These are phyloP conservation scores for Plectrocnemia conspersa DNA, from an alignment of 1,140 invertebrate genomes.

Conservation along the genomic window DNA sequence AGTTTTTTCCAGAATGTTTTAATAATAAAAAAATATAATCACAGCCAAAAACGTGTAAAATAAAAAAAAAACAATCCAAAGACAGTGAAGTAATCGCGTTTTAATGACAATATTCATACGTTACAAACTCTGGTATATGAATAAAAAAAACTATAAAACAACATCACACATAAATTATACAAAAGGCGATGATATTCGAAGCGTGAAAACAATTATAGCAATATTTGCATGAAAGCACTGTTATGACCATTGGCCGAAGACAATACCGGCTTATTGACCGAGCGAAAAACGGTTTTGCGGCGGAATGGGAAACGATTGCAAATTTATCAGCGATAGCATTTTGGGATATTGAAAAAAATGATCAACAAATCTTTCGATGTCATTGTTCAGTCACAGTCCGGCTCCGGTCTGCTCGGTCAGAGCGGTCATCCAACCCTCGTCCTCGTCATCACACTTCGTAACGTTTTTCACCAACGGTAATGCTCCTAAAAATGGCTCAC, in stretches of 20 bases:
- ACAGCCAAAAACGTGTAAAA: no score
- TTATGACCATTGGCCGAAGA: constrained; percentile 12
- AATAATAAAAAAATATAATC: no score
- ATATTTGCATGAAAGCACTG: constrained; percentile 15
- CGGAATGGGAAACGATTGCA: constrained; percentile 8
- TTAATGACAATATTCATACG: no score
- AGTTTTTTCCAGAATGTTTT: no score
- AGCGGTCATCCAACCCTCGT: constrained; percentile 25
- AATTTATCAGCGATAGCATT: not conserved
- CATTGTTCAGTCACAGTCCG: constrained; percentile 8
- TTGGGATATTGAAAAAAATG: no score
- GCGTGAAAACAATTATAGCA: constrained; percentile 18
- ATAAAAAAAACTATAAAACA: no score
- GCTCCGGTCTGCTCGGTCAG: constrained; percentile 26
- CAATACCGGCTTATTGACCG: constrained; percentile 15
- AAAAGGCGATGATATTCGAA: no score
- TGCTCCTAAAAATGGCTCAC: not conserved
- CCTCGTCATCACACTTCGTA: not conserved
- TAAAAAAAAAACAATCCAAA: no score
- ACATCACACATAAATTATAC: no score
- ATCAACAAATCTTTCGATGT: not conserved
- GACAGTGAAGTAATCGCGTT: no score
- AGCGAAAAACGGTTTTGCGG: not conserved
- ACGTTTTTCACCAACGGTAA: not conserved
- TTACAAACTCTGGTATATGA: no score